A percentile compares a stretch with the other conserved stretches of the same genome.
Evolutionary conservation across 1,140 invertebrate species (phyloP).

Genomic region (Adoxophyes honmai): DNA sequence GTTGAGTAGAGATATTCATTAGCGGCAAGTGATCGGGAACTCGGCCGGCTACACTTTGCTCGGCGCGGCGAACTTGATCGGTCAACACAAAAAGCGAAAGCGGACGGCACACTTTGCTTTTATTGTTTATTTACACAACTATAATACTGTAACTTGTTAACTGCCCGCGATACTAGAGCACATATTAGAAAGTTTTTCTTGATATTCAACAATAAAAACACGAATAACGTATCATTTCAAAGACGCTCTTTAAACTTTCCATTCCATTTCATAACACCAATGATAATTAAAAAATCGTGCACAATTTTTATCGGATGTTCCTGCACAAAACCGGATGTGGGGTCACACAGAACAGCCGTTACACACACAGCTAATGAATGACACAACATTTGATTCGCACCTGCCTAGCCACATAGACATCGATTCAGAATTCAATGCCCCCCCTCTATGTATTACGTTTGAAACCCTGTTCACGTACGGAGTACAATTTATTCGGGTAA

Average conservation of each 20-base stretch:
- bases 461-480: slow-evolving; percentile 44
- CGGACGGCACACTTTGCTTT: slow-evolving; percentile 4
- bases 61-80: neutral
- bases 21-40: slow-evolving; percentile 42
- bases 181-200: no score
- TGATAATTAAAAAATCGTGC: neutral
- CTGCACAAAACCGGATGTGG: slow-evolving; percentile 3
- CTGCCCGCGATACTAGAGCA: no score
- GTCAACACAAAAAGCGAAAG: slow-evolving; percentile 15
- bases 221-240: no score
- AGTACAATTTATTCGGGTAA: slow-evolving; percentile 56
- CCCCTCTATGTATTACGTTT: slow-evolving; percentile 17
- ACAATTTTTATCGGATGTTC: slow-evolving; percentile 1
- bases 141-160: neutral
- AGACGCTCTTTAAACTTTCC: no score
- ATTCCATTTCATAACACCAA: neutral
- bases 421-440: slow-evolving; percentile 11
- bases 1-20: slow-evolving; percentile 64
- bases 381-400: slow-evolving; percentile 12
- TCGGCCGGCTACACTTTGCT: slow-evolving; percentile 13
- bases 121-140: slow-evolving; percentile 12
- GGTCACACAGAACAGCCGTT: slow-evolving; percentile 11
- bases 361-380: slow-evolving; percentile 12
- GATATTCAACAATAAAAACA: no score
- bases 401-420: slow-evolving; percentile 4